Conservation (phyloP, 2,797 vertebrate species). For the Platyrinchus mystaceus region DNA sequence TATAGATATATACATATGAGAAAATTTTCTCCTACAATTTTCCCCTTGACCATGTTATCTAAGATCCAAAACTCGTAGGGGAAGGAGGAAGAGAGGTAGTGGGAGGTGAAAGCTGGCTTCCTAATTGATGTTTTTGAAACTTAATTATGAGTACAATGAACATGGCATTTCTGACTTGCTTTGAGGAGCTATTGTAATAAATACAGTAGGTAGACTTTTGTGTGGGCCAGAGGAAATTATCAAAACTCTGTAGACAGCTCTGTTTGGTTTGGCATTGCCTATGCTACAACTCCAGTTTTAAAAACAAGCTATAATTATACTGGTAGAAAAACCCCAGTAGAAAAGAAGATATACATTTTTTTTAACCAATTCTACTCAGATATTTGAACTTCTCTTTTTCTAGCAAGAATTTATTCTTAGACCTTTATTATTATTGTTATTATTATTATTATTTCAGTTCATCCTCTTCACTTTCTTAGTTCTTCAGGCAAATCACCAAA, state of each 20-base stretch:
- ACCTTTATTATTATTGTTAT: background rate
- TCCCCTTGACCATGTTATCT: background rate
- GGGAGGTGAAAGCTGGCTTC: background rate
- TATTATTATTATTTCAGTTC: background rate
- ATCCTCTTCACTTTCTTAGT: background rate
- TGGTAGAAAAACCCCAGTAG: background rate
- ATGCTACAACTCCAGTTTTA: background rate
- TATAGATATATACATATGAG: accelerated
- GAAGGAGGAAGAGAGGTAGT: background rate
- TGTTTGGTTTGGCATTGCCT: constrained; percentile 34
- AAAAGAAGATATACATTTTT: background rate
- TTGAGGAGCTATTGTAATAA: background rate
- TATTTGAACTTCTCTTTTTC: constrained; percentile 10
- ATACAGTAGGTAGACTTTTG: background rate
- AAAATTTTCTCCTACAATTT: background rate
- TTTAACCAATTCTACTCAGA: background rate
- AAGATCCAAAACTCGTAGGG: accelerated
- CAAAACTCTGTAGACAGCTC: background rate
- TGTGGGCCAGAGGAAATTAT: background rate
- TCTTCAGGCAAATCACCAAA: background rate
- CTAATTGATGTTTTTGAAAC: background rate
- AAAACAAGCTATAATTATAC: constrained; percentile 19
- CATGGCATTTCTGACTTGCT: background rate
- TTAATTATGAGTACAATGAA: background rate
- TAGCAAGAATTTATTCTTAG: background rate